Evolutionary conservation across 2,797 vertebrate genomes (phyloP).

Genomic region (Momotus momota): DNA sequence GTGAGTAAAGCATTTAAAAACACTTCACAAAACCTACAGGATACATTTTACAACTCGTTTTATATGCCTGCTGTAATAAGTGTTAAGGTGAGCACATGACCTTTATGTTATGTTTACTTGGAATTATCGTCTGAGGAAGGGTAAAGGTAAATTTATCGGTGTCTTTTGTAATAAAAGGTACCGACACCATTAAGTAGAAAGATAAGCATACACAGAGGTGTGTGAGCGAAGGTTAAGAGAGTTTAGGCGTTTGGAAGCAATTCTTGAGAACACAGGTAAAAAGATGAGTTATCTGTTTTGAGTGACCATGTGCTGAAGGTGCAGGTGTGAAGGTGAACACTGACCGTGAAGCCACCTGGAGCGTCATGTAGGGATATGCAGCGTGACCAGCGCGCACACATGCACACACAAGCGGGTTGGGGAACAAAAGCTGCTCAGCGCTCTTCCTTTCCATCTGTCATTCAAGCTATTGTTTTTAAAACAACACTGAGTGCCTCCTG

Average conservation of each 20-base stretch:
- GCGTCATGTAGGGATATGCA: accelerated
- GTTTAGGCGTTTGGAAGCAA: not conserved
- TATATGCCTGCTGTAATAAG: not conserved
- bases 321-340: not conserved
- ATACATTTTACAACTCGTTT: not conserved
- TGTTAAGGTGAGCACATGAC: not conserved
- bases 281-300: not conserved
- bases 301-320: not conserved
- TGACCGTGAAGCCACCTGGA: not conserved
- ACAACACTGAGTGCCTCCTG: not conserved
- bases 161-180: not conserved
- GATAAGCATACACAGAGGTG: not conserved
- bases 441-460: not conserved
- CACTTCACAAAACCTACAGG: not conserved
- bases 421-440: not conserved
- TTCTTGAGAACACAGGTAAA: not conserved
- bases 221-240: not conserved
- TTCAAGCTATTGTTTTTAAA: not conserved
- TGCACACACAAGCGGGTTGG: not conserved
- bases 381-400: accelerated
- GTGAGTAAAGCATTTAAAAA: not conserved
- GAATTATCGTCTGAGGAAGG: not conserved
- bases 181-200: not conserved
- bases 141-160: not conserved
- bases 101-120: not conserved